A percentile compares a stretch with the other conserved stretches of the same genome.
Conservation (phyloP, 2,797 vertebrate genomes). For the Petrocephalus schoutedeni region DNA sequence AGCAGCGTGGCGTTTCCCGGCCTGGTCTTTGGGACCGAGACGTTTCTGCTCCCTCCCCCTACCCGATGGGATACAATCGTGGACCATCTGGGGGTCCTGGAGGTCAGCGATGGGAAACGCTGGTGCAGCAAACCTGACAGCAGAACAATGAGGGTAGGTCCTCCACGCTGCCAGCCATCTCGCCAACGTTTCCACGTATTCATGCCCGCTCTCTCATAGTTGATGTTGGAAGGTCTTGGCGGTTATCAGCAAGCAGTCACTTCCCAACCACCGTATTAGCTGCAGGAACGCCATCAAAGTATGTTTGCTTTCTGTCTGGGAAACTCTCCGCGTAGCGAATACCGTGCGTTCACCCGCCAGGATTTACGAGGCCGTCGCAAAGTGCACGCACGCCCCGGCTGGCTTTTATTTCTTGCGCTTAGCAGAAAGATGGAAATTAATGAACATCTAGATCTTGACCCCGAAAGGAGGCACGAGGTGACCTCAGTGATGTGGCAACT, state of each 20-base stretch:
- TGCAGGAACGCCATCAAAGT: slow-evolving; percentile 38
- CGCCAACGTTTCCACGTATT: background rate
- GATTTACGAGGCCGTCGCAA: slow-evolving; percentile 36
- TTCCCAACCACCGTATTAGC: slow-evolving; percentile 37
- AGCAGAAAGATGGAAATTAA: background rate
- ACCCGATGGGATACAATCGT: background rate
- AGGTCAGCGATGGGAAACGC: background rate
- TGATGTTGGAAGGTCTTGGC: slow-evolving; percentile 35
- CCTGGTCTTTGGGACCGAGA: background rate
- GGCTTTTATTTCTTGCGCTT: background rate
- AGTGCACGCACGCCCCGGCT: slow-evolving; percentile 28
- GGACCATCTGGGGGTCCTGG: background rate
- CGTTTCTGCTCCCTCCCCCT: background rate
- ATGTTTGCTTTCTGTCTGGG: slow-evolving; percentile 12
- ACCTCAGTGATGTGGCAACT: background rate
- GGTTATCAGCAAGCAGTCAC: slow-evolving; percentile 27
- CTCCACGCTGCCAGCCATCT: background rate
- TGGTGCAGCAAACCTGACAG: slow-evolving; percentile 14
- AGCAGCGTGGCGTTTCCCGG: slow-evolving; percentile 21
- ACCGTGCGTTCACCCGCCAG: slow-evolving; percentile 16
- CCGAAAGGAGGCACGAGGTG: background rate
- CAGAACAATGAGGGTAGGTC: slow-evolving; percentile 26
- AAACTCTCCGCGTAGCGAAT: slow-evolving; percentile 16
- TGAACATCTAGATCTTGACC: background rate
- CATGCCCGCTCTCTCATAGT: slow-evolving; percentile 16